A percentile compares a stretch with the other conserved stretches of the same genome.
Conservation (phyloP, 2,888 invertebrate genomes). For the Thyatira batis region DNA sequence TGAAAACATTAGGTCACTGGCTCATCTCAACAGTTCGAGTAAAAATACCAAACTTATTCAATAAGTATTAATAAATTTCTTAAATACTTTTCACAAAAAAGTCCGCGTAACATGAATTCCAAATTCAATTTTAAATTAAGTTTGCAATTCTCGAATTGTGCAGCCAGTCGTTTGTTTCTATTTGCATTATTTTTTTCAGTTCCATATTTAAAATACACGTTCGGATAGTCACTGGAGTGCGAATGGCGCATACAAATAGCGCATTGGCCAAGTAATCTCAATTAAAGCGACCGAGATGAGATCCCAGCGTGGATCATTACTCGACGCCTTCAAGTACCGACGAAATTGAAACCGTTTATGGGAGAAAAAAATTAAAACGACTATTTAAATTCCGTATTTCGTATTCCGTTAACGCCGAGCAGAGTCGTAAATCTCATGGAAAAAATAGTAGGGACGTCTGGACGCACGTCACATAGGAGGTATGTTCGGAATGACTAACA, state of each 20-base stretch:
- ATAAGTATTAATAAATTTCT: too few relatives aligned
- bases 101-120: not conserved
- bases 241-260: slow-evolving; percentile 47
- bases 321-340: slow-evolving; percentile 36
- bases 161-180: slow-evolving; percentile 4
- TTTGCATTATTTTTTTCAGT: slow-evolving; percentile 16
- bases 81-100: not conserved
- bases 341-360: slow-evolving; percentile 52
- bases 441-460: slow-evolving; percentile 19
- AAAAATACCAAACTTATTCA: too few relatives aligned
- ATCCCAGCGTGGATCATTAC: slow-evolving; percentile 40
- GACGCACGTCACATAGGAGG: slow-evolving; percentile 4
- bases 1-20: too few relatives aligned
- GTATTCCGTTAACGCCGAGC: slow-evolving; percentile 31
- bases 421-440: slow-evolving; percentile 30
- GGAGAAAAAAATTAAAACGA: slow-evolving; percentile 43
- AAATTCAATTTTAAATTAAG: not conserved
- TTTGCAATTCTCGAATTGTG: not conserved
- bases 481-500: not conserved
- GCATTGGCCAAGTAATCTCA: slow-evolving; percentile 42
- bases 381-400: slow-evolving; percentile 31
- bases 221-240: slow-evolving; percentile 20
- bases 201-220: slow-evolving; percentile 22
- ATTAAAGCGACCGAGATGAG: slow-evolving; percentile 45
- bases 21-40: too few relatives aligned